These are phyloP conservation scores for Volucella inanis DNA, from an alignment of 2,888 invertebrate species.

Conservation along the genomic window DNA sequence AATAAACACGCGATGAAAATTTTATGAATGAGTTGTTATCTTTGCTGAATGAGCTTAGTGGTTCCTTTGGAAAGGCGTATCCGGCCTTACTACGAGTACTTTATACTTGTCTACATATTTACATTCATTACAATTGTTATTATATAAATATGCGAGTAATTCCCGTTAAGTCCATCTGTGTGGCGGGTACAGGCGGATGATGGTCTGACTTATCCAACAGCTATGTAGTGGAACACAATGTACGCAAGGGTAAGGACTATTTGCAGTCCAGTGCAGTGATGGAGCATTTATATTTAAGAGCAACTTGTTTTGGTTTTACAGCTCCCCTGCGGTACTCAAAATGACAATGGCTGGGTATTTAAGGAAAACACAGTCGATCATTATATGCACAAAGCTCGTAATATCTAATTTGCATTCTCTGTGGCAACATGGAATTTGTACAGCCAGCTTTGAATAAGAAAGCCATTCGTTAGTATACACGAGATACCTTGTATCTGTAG, in stretches of 20 bases:
- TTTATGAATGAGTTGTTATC: conserved; percentile 55
- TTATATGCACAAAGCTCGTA: conserved; percentile 19
- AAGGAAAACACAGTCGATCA: conserved; percentile 11
- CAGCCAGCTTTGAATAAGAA: too few species aligned
- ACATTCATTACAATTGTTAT: conserved; percentile 10
- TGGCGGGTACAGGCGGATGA: neutral
- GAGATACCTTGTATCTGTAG: too few species aligned
- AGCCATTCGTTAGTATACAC: too few species aligned
- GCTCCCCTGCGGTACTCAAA: neutral
- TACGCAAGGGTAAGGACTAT: conserved; percentile 31
- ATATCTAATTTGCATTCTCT: conserved; percentile 12
- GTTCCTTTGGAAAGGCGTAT: conserved; percentile 13
- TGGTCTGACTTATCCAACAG: neutral
- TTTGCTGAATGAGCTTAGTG: conserved; percentile 15
- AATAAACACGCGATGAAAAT: conserved; percentile 50
- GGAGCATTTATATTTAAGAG: conserved; percentile 40
- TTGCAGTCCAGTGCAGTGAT: conserved; percentile 25
- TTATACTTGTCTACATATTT: conserved; percentile 18
- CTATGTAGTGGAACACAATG: neutral
- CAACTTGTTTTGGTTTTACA: neutral
- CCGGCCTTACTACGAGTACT: neutral
- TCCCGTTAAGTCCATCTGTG: conserved; percentile 15
- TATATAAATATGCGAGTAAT: conserved; percentile 28
- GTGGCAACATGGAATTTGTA: too few species aligned
- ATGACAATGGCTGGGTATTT: conserved; percentile 11